These are phyloP conservation scores for Callionymus lyra DNA, from an alignment of 2,113 vertebrate genomes.

Conservation along the genomic window DNA sequence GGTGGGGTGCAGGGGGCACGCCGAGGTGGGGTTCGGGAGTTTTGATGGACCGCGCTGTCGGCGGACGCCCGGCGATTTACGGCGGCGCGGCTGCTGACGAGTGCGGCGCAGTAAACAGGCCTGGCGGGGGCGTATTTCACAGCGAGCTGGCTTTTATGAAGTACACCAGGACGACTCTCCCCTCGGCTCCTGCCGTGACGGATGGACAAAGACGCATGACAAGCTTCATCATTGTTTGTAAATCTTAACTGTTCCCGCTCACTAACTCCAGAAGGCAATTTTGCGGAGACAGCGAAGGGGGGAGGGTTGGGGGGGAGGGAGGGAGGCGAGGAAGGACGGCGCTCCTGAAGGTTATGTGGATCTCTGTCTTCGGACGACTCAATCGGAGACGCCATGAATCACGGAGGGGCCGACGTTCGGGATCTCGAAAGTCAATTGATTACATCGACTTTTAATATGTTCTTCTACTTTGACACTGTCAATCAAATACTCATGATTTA, in stretches of 20 bases:
- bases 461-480: too few species aligned
- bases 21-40: slow-evolving; percentile 39
- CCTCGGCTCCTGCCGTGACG: slow-evolving; percentile 83
- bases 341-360: slow-evolving; percentile 98
- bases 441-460: too few species aligned
- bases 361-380: slow-evolving; percentile 86
- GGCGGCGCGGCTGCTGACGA: slow-evolving; percentile 92
- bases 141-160: slow-evolving; percentile 99
- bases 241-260: slow-evolving; percentile 99
- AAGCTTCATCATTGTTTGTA: slow-evolving; percentile 99
- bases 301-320: slow-evolving; percentile 10
- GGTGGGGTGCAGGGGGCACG: slow-evolving; percentile 15
- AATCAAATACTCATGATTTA: too few species aligned
- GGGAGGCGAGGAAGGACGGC: slow-evolving; percentile 77
- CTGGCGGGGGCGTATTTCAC: slow-evolving; percentile 98
- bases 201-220: slow-evolving; percentile 99
- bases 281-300: slow-evolving; percentile 91
- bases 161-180: slow-evolving; percentile 98
- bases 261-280: slow-evolving; percentile 99
- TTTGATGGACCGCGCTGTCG: slow-evolving; percentile 99
- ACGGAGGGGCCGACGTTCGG: slow-evolving; percentile 36
- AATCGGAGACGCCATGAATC: slow-evolving; percentile 65
- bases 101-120: slow-evolving; percentile 97
- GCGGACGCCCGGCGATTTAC: slow-evolving; percentile 93
- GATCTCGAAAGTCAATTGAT: too few species aligned